Conservation (phyloP, 2,888 invertebrate genomes). For the Eilema sororculum region DNA sequence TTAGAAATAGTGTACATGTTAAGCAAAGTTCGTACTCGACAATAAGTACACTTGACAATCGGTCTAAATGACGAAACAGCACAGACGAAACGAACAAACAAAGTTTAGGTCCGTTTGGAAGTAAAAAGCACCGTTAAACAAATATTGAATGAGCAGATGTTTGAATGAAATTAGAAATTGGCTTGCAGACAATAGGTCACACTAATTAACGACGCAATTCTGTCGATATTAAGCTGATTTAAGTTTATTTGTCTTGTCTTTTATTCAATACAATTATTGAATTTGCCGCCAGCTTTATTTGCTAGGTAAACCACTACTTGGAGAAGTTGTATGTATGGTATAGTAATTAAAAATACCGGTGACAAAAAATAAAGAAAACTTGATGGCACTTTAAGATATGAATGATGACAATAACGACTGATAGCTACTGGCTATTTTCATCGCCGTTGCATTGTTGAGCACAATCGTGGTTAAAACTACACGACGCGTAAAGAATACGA, state of each 20-base stretch:
- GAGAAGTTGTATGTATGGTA: no score
- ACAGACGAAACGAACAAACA: constrained; percentile 56
- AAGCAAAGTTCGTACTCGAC: constrained; percentile 53
- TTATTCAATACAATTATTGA: no score
- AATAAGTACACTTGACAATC: constrained; percentile 63
- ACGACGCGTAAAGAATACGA: constrained; percentile 25
- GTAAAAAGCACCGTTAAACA: constrained; percentile 46
- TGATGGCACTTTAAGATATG: background rate
- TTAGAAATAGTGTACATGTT: constrained; percentile 45
- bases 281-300: background rate
- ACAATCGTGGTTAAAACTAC: constrained; percentile 11
- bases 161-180: constrained; percentile 51
- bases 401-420: background rate
- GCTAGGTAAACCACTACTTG: background rate
- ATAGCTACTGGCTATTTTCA: background rate
- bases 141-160: constrained; percentile 48
- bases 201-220: constrained; percentile 35
- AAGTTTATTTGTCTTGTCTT: no score
- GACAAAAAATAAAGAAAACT: background rate
- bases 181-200: constrained; percentile 31
- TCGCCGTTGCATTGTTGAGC: background rate
- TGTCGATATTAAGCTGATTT: background rate
- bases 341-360: background rate
- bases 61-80: constrained; percentile 74
- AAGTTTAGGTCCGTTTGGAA: constrained; percentile 46